These are phyloP conservation scores for Parelbella ahira DNA, from an alignment of 2,888 invertebrate genomes.

Conservation along the genomic window DNA sequence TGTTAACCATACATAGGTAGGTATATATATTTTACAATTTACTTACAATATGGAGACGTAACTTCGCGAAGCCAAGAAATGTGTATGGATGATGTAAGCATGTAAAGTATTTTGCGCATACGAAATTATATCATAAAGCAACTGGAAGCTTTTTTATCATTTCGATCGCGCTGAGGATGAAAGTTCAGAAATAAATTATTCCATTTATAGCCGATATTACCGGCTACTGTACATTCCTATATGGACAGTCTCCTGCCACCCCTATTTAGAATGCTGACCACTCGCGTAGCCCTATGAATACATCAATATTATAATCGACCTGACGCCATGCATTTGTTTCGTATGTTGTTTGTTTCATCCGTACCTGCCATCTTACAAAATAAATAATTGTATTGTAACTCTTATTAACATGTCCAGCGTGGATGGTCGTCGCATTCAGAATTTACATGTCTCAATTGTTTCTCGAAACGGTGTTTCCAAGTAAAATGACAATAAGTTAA, in stretches of 20 bases:
- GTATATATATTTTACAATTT: no score
- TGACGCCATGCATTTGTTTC: conserved; percentile 34
- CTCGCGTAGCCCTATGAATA: conserved; percentile 36
- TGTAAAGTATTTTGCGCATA: no score
- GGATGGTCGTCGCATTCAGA: conserved; percentile 30
- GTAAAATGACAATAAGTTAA: conserved; percentile 28
- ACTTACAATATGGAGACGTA: no score
- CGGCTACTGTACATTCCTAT: no score
- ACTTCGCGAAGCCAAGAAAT: no score
- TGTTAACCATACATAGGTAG: no score
- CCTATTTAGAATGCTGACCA: conserved; percentile 34
- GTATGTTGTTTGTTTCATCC: conserved; percentile 33
- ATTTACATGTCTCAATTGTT: conserved; percentile 34
- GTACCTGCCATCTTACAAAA: conserved; percentile 32
- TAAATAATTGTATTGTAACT: conserved; percentile 33
- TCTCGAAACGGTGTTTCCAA: conserved; percentile 27
- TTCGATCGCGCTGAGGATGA: no score
- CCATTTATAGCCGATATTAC: no score
- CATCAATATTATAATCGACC: conserved; percentile 39
- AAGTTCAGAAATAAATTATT: no score
- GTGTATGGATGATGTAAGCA: no score
- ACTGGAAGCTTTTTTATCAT: no score
- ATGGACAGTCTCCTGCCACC: conserved; percentile 14
- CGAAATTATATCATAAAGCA: no score
- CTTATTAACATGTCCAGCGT: conserved; percentile 35